Percentiles rank a stretch among this genome's conserved stretches.
phyloP scores from a whole-genome alignment of 1,140 invertebrate species.

The Drosophila erecta region DNA sequence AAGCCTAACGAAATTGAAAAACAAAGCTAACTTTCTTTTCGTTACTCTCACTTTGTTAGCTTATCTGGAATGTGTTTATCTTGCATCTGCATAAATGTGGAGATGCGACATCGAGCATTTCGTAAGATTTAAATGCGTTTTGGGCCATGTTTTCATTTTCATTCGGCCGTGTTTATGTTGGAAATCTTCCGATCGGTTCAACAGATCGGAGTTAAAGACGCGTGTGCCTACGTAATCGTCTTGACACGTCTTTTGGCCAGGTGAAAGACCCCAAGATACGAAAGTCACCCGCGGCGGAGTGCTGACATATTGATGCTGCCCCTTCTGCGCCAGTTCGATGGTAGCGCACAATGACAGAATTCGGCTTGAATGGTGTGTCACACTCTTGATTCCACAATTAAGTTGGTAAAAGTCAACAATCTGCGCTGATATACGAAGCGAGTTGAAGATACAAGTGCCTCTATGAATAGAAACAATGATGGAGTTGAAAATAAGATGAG shows the following conservation, averaged over 20 bases:
- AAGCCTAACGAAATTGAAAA: slow-evolving; percentile 12
- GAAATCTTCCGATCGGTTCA: slow-evolving; percentile 25
- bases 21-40: slow-evolving; percentile 64
- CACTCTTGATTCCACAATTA: slow-evolving; percentile 42
- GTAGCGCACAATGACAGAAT: slow-evolving; percentile 26
- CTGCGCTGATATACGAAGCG: slow-evolving; percentile 5
- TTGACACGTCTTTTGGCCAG: slow-evolving; percentile 23
- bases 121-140: slow-evolving; percentile 54
- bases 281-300: slow-evolving; percentile 38
- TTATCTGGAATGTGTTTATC: slow-evolving; percentile 68
- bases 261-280: slow-evolving; percentile 41
- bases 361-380: slow-evolving; percentile 31
- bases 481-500: not conserved
- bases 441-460: not conserved
- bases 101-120: slow-evolving; percentile 61
- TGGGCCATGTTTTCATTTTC: slow-evolving; percentile 42
- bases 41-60: slow-evolving; percentile 61
- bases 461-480: slow-evolving; percentile 2
- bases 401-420: slow-evolving; percentile 44
- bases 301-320: slow-evolving; percentile 30
- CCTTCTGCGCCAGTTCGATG: slow-evolving; percentile 37
- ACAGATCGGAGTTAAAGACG: slow-evolving; percentile 20
- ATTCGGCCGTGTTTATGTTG: slow-evolving; percentile 28
- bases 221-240: slow-evolving; percentile 67
- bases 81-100: slow-evolving; percentile 63